Evolutionary conservation across 2,888 invertebrate species (phyloP).

Genomic region (Parnassius apollo): DNA sequence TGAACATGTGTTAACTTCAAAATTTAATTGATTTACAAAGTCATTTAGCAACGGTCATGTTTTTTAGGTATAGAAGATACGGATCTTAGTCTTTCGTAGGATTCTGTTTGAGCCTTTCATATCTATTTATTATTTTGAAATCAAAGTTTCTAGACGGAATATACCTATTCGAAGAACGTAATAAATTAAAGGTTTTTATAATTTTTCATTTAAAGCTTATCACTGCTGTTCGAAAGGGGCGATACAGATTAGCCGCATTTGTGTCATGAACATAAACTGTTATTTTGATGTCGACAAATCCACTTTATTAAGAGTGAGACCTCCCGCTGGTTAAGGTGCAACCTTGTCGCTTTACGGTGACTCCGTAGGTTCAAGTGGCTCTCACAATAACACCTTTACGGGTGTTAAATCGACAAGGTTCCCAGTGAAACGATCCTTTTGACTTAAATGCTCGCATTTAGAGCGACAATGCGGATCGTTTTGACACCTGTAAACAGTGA

Average conservation of each 20-base stretch:
- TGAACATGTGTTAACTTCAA: no score
- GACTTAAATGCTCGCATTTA: conserved; percentile 73
- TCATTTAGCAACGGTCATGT: no score
- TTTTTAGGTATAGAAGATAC: no score
- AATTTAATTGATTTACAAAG: no score
- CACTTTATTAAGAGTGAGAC: conserved; percentile 73
- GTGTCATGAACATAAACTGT: conserved; percentile 69
- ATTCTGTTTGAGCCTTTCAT: background rate
- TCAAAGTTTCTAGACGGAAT: background rate
- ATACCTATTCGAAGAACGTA: background rate
- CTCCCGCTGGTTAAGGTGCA: conserved; percentile 63
- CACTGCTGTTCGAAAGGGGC: conserved; percentile 46
- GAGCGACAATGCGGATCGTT: conserved; percentile 66
- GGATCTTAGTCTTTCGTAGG: no score
- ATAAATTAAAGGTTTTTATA: conserved; percentile 34
- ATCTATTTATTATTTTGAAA: background rate
- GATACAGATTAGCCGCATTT: conserved; percentile 65
- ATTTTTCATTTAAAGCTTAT: conserved; percentile 45
- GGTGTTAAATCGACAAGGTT: conserved; percentile 64
- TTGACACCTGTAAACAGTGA: conserved; percentile 71
- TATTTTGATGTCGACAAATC: conserved; percentile 79
- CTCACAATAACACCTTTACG: conserved; percentile 50
- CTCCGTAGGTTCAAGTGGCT: conserved; percentile 37
- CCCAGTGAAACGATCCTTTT: conserved; percentile 58
- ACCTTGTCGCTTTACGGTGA: conserved; percentile 53